Evolutionary conservation across 1,140 invertebrate genomes (phyloP).

Genomic region (Triops longicaudatus): DNA sequence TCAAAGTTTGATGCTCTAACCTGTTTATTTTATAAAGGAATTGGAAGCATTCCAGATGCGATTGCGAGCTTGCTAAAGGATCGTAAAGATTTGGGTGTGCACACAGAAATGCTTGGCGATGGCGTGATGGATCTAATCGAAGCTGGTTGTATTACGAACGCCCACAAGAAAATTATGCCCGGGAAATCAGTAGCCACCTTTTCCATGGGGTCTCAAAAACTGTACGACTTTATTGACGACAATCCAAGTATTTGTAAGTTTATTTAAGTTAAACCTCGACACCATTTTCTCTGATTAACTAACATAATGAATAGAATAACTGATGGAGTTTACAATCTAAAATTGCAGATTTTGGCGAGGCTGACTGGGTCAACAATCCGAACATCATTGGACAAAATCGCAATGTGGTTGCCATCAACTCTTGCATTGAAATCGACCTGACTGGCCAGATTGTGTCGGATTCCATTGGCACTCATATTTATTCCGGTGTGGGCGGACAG

Average conservation of each 20-base stretch:
- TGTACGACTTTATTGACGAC: slow-evolving; percentile 87
- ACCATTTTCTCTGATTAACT: too few relatives aligned
- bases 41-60: slow-evolving; percentile 85
- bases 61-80: slow-evolving; percentile 63
- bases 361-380: slow-evolving; percentile 76
- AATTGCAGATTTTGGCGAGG: slow-evolving; percentile 66
- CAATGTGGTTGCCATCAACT: slow-evolving; percentile 90
- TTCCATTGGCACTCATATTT: slow-evolving; percentile 85
- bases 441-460: slow-evolving; percentile 87
- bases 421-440: slow-evolving; percentile 87
- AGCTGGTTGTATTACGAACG: slow-evolving; percentile 78
- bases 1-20: too few relatives aligned
- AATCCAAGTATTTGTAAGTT: slow-evolving; percentile 56
- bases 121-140: slow-evolving; percentile 78
- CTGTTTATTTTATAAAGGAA: slow-evolving; percentile 47
- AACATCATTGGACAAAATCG: slow-evolving; percentile 71
- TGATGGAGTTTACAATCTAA: too few relatives aligned
- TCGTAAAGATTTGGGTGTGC: slow-evolving; percentile 86
- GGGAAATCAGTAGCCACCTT: slow-evolving; percentile 80
- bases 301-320: too few relatives aligned
- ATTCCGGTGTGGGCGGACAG: slow-evolving; percentile 78
- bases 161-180: slow-evolving; percentile 63
- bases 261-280: too few relatives aligned
- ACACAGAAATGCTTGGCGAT: slow-evolving; percentile 89
- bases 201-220: slow-evolving; percentile 67